Conservation (phyloP, 2,113 vertebrate genomes). For the Oncorhynchus kisutch region DNA sequence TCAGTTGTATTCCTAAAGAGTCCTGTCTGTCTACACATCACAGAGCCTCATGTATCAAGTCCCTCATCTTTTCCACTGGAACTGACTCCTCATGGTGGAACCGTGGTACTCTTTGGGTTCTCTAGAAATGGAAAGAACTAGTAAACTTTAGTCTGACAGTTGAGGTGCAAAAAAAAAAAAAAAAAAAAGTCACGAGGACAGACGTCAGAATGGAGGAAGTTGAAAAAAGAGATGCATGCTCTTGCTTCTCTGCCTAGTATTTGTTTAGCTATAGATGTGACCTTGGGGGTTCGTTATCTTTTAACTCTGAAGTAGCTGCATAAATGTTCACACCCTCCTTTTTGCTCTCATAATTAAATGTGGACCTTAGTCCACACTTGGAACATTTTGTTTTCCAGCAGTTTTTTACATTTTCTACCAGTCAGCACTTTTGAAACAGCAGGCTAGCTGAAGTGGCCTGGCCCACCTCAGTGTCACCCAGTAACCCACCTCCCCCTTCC, state of each 20-base stretch:
- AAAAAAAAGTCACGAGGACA: slow-evolving; percentile 16
- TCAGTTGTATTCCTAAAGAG: slow-evolving; percentile 4
- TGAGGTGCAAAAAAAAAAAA: slow-evolving; percentile 23
- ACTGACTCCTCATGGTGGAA: background rate
- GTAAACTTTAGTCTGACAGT: slow-evolving; percentile 31
- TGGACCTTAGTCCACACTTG: slow-evolving; percentile 3
- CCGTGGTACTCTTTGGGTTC: background rate
- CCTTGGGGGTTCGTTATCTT: background rate
- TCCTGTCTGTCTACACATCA: background rate
- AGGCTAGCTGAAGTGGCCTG: slow-evolving; percentile 27
- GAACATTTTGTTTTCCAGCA: slow-evolving; percentile 5
- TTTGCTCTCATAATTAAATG: background rate
- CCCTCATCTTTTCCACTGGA: slow-evolving; percentile 30
- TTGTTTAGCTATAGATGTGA: background rate
- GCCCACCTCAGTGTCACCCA: slow-evolving; percentile 42
- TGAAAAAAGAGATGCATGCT: slow-evolving; percentile 34
- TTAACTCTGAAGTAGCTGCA: background rate
- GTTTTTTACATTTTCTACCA: slow-evolving; percentile 15
- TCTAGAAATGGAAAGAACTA: slow-evolving; percentile 56
- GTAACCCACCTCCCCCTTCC: slow-evolving; percentile 26
- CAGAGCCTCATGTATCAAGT: background rate
- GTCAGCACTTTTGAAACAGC: slow-evolving; percentile 17
- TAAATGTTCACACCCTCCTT: background rate
- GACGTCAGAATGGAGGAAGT: slow-evolving; percentile 54
- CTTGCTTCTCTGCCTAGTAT: slow-evolving; percentile 1